Conservation (phyloP, 2,113 vertebrate genomes). For the Melanostigma gelatinosum region DNA sequence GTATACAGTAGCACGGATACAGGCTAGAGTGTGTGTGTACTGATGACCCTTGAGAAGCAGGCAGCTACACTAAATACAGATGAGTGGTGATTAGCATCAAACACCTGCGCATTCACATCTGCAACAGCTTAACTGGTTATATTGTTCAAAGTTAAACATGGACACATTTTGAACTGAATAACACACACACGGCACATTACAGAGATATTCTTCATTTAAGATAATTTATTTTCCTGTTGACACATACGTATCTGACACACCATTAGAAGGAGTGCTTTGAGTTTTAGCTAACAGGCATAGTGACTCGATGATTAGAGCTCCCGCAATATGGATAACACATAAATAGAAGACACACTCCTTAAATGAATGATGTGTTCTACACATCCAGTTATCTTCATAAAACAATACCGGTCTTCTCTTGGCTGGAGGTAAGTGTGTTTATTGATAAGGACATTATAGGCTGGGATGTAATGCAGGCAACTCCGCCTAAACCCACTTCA, state of each 20-base stretch:
- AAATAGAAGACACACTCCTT: too few relatives aligned
- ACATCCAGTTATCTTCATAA: slow-evolving; percentile 1
- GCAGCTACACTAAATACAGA: too few relatives aligned
- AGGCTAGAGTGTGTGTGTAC: not conserved
- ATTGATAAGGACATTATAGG: not conserved
- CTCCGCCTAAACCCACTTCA: not conserved
- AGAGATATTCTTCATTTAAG: not conserved
- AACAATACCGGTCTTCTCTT: not conserved
- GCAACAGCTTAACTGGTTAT: too few relatives aligned
- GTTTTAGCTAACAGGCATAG: not conserved
- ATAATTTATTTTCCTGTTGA: not conserved
- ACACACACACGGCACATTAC: not conserved
- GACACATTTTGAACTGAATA: too few relatives aligned
- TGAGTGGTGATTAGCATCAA: too few relatives aligned
- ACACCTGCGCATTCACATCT: too few relatives aligned
- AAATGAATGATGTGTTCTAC: not conserved
- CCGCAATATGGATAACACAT: not conserved
- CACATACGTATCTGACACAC: not conserved
- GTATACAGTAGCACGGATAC: not conserved
- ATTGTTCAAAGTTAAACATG: too few relatives aligned
- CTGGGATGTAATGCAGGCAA: not conserved
- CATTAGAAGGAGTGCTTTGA: not conserved
- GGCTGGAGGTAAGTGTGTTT: slow-evolving; percentile 1
- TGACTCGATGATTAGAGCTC: not conserved
- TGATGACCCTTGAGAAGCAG: not conserved